phyloP scores from a whole-genome alignment of 2,113 vertebrate genomes.

The Pimephales promelas region DNA sequence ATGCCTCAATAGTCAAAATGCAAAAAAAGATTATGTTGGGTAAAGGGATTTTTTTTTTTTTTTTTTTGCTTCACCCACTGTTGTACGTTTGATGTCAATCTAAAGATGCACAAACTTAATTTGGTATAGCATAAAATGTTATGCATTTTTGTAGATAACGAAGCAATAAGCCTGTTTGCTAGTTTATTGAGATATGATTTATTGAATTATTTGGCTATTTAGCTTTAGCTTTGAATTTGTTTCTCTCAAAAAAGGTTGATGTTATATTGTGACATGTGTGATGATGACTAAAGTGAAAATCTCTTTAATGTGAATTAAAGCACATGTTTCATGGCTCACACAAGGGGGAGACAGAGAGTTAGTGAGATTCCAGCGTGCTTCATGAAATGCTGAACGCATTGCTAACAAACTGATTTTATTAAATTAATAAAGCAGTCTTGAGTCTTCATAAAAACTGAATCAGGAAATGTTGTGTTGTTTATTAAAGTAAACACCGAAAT shows the following conservation, averaged over 20 bases:
- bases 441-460: neutral
- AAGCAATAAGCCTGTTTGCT: too few relatives aligned
- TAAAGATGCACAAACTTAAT: neutral
- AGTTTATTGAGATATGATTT: neutral
- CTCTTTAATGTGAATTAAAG: neutral
- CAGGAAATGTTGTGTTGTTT: neutral
- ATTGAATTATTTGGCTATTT: neutral
- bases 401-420: too few relatives aligned
- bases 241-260: neutral
- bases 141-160: too few relatives aligned
- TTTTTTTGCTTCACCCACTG: neutral
- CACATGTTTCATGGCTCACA: neutral
- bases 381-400: neutral
- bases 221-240: neutral
- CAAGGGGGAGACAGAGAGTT: neutral
- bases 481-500: neutral
- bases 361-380: neutral
- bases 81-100: neutral
- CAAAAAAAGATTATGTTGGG: neutral
- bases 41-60: too few relatives aligned
- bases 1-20: neutral
- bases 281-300: neutral
- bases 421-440: too few relatives aligned
- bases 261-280: neutral
- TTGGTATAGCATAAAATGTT: too few relatives aligned